A percentile compares a stretch with the other conserved stretches of the same genome.
These are phyloP conservation scores for Tipula helvola DNA, from an alignment of 2,888 invertebrate species.

Conservation along the genomic window DNA sequence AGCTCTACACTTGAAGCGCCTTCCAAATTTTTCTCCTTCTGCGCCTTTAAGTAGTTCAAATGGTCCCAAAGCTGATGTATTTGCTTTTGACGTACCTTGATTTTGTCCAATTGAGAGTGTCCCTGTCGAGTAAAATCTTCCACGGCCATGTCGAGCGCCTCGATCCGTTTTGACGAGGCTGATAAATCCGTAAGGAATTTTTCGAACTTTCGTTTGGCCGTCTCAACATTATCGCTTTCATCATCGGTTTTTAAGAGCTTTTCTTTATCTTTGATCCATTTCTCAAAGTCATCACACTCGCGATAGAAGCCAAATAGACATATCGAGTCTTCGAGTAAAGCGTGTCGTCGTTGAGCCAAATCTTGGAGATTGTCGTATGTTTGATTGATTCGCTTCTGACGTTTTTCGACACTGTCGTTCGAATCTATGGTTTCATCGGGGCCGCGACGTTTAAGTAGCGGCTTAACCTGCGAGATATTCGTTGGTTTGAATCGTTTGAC, in stretches of 20 bases:
- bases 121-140: constrained; percentile 70
- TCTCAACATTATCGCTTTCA: constrained; percentile 77
- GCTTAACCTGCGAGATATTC: constrained; percentile 27
- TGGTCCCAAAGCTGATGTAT: constrained; percentile 83
- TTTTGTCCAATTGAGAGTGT: constrained; percentile 77
- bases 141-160: constrained; percentile 77
- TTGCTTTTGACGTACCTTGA: constrained; percentile 62
- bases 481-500: constrained; percentile 50
- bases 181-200: constrained; percentile 92
- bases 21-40: constrained; percentile 83
- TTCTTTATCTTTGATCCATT: constrained; percentile 95
- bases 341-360: constrained; percentile 66
- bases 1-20: constrained; percentile 90
- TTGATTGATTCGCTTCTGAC: constrained; percentile 65
- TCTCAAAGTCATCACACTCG: constrained; percentile 95
- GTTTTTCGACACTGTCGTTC: constrained; percentile 61
- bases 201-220: constrained; percentile 90
- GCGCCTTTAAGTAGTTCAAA: constrained; percentile 70
- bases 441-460: constrained; percentile 34
- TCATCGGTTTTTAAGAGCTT: constrained; percentile 73
- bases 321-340: constrained; percentile 82
- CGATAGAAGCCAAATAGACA: constrained; percentile 85
- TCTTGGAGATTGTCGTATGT: constrained; percentile 72
- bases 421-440: constrained; percentile 42
- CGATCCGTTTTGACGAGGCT: constrained; percentile 82